phyloP scores from a whole-genome alignment of 2,113 vertebrate species.

The Trichomycterus rosablanca region DNA sequence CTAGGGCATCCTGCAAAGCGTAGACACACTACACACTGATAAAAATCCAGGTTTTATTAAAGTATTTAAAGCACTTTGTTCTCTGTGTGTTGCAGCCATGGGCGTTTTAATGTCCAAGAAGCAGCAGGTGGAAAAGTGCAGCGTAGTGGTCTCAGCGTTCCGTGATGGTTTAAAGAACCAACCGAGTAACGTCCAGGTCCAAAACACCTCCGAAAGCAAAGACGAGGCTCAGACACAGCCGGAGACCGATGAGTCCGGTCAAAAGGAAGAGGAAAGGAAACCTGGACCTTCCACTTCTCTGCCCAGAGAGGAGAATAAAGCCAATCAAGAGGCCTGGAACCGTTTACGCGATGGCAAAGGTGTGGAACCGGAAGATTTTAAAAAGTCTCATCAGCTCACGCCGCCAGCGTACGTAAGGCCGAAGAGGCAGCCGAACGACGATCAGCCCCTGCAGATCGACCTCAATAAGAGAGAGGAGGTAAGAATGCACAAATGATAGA shows the following conservation, averaged over 20 bases:
- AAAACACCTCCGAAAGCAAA: constrained; percentile 52
- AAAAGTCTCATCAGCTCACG: constrained; percentile 77
- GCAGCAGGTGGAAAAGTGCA: constrained; percentile 96
- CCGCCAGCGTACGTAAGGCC: constrained; percentile 84
- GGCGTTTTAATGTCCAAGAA: constrained; percentile 96
- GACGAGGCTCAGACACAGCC: constrained; percentile 50
- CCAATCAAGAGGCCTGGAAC: constrained; percentile 83
- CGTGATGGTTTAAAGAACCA: constrained; percentile 84
- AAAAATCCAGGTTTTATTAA: too few relatives aligned
- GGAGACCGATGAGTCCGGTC: constrained; percentile 52
- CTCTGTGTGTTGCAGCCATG: constrained; percentile 69
- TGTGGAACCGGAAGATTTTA: constrained; percentile 88
- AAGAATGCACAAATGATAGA: too few relatives aligned
- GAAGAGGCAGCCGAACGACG: constrained; percentile 79
- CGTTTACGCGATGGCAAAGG: constrained; percentile 88
- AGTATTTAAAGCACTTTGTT: too few relatives aligned
- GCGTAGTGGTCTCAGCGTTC: constrained; percentile 87
- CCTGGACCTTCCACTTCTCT: constrained; percentile 48
- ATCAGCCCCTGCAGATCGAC: constrained; percentile 76
- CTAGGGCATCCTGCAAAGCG: too few relatives aligned
- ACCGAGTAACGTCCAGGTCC: constrained; percentile 45
- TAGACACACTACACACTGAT: too few relatives aligned
- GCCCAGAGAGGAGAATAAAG: constrained; percentile 63
- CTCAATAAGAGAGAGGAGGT: constrained; percentile 81
- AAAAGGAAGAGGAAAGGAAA: constrained; percentile 56